Percentiles rank a stretch among this genome's conserved stretches.
phyloP scores from a whole-genome alignment of 2,888 invertebrate genomes.

The Rhamphomyia laevipes region DNA sequence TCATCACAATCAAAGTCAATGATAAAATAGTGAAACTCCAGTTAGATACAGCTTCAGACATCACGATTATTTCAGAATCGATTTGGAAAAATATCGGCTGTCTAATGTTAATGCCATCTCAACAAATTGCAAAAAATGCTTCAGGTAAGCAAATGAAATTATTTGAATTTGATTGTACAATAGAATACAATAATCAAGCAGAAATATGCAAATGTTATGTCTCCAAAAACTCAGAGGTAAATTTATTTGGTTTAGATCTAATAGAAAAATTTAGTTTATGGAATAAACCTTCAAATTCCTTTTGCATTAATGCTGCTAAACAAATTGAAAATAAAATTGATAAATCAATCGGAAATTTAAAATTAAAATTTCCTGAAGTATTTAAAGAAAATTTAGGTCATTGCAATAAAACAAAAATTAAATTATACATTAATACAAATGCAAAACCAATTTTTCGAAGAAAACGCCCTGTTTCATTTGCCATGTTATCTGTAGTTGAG shows the following conservation, averaged over 20 bases:
- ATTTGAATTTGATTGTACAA: slow-evolving; percentile 10
- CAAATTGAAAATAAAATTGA: neutral
- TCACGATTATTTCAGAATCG: slow-evolving; percentile 13
- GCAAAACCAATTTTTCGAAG: slow-evolving; percentile 14
- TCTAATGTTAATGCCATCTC: slow-evolving; percentile 5
- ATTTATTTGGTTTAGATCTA: slow-evolving; percentile 7
- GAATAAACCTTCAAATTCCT: slow-evolving; percentile 10
- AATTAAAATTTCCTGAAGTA: slow-evolving; percentile 12
- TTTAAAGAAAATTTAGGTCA: slow-evolving; percentile 10
- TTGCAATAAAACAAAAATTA: slow-evolving; percentile 14
- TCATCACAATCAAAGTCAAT: slow-evolving; percentile 14
- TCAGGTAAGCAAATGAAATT: slow-evolving; percentile 13
- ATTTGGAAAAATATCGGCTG: slow-evolving; percentile 9
- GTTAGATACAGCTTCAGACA: slow-evolving; percentile 14
- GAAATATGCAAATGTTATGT: neutral
- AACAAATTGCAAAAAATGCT: slow-evolving; percentile 11
- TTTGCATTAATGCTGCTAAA: slow-evolving; percentile 5
- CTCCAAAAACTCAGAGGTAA: neutral
- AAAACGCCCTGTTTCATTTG: slow-evolving; percentile 16
- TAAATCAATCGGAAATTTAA: too few relatives aligned
- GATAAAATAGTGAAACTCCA: slow-evolving; percentile 8
- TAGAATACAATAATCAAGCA: slow-evolving; percentile 4
- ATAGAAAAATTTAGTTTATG: slow-evolving; percentile 11
- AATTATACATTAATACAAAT: slow-evolving; percentile 13
- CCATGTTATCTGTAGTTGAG: slow-evolving; percentile 13